phyloP scores from a whole-genome alignment of 1,140 invertebrate genomes.

The Nasonia longicornis region DNA sequence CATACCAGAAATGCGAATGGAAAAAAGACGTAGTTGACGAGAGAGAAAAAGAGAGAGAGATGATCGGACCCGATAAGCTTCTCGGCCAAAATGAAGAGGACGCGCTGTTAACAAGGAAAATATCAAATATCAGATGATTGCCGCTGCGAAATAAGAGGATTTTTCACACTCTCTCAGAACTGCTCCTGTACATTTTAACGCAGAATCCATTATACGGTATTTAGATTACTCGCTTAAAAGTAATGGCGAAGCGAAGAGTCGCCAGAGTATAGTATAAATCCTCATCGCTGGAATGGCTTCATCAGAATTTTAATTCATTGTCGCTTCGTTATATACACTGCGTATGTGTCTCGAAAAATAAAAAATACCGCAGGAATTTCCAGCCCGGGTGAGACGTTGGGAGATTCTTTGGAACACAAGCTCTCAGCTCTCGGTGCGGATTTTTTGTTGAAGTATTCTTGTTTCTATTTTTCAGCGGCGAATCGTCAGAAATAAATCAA shows the following conservation, averaged over 20 bases:
- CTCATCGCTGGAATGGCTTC: background rate
- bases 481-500: background rate
- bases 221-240: background rate
- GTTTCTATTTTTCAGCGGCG: background rate
- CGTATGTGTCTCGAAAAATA: too few species aligned
- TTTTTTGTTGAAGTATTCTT: too few species aligned
- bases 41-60: background rate
- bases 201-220: constrained; percentile 3
- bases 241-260: background rate
- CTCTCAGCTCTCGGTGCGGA: too few species aligned
- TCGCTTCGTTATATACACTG: background rate
- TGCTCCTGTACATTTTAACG: constrained; percentile 7
- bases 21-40: constrained; percentile 12
- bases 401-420: too few species aligned
- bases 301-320: constrained; percentile 1
- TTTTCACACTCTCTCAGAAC: constrained; percentile 1
- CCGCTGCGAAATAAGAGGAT: constrained; percentile 3
- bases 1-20: constrained; percentile 44
- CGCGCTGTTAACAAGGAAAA: constrained; percentile 33
- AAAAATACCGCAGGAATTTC: too few species aligned
- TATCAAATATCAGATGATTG: constrained; percentile 34
- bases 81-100: constrained; percentile 2
- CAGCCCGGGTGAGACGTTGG: too few species aligned
- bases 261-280: background rate
- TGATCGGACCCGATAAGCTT: constrained; percentile 15